These are phyloP conservation scores for Serilophus lunatus DNA, from an alignment of 2,113 vertebrate genomes.

Conservation along the genomic window DNA sequence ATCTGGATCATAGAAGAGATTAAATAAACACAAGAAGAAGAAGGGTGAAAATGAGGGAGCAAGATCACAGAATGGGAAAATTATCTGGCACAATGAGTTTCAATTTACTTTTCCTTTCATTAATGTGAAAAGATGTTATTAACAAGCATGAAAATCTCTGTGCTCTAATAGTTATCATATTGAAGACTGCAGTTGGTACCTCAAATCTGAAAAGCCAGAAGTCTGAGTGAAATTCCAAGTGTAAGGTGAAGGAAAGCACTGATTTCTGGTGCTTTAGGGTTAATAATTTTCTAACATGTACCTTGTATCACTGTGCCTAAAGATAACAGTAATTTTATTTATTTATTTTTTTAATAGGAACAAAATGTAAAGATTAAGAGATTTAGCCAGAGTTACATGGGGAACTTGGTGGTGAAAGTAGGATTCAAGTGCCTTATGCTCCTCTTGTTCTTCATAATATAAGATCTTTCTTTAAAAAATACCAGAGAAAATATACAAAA, in stretches of 20 bases:
- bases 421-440: neutral
- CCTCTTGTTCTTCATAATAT: neutral
- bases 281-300: neutral
- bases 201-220: neutral
- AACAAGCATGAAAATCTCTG: neutral
- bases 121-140: neutral
- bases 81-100: neutral
- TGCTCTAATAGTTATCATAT: neutral
- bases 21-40: neutral
- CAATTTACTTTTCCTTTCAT: neutral
- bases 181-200: neutral
- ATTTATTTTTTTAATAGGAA: neutral
- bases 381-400: neutral
- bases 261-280: neutral
- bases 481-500: neutral
- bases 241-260: neutral
- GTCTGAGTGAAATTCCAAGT: neutral
- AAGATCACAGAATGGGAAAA: conserved; percentile 1
- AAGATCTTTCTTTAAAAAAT: neutral
- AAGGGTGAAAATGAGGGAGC: neutral
- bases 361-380: neutral
- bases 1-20: neutral
- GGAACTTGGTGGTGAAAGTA: neutral
- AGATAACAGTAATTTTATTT: neutral
- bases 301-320: neutral